Evolutionary conservation across 2,797 vertebrate genomes (phyloP), one percentile per base, ranked within the genome.

Genomic region (Alcedo atthis): DNA sequence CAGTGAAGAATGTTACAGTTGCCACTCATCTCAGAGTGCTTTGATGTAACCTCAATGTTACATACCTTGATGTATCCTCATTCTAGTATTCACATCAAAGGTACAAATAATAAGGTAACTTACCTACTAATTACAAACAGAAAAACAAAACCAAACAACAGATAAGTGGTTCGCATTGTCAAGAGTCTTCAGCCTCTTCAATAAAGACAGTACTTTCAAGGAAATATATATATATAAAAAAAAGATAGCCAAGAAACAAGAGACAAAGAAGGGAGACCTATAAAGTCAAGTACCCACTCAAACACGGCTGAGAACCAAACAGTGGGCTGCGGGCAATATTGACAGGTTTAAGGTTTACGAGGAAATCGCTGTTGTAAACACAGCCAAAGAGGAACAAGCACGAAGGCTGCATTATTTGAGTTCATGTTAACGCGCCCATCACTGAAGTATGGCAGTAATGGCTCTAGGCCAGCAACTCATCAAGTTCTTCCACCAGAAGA

Each of bases 401-500:
- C 4, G 16, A 30, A 22, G 84, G 53, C 1, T 84, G 83, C 78
- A 12, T 24, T 85, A 83, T 10, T 10, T 24, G 28, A 16, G 43
- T 33, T 63, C 62, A n/a, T 1, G 30, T 61, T 61, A 81, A 80
- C 4, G 4, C 6, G 40, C 57, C 70, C 88, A 87, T 66, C 70
- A 19, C 62, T 30, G 26, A 64, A 86, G 24, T 8, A 61, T 62
- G 78, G 51, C 70, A 54, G 86, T 3, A 5, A 32, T n/a, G 89
- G 84, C 92, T 80, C 64, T 3, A 49, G 64, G 87, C 87, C 87
- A 81, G 67, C 68, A 59, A 71, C 46, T 79, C 89, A 20, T 37
- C 51, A 81, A 93, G 59, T 81, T 92, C 87, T 48, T 84, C 4
- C 73, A 81, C 89, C 84, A 15, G 78, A 86, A 93, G 78, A 95